Evolutionary conservation across 1,140 invertebrate species (phyloP).

Genomic region (Brachionus rubens): DNA sequence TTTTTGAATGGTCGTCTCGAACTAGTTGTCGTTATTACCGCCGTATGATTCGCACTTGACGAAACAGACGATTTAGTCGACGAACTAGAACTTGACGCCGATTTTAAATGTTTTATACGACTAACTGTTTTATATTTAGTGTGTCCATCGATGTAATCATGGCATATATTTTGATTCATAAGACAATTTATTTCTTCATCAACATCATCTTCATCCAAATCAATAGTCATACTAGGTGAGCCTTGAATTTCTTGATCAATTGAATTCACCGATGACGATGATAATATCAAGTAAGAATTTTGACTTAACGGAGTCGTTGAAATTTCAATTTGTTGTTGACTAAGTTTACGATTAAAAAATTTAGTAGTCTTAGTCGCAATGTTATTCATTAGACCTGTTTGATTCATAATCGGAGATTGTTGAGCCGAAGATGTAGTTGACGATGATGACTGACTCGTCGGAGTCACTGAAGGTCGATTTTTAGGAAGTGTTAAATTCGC

Average conservation of each 20-base stretch:
- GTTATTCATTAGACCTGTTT: not conserved
- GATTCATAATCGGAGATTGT: slow-evolving; percentile 22
- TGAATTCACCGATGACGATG: slow-evolving; percentile 17
- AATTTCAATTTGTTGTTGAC: not conserved
- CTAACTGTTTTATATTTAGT: not conserved
- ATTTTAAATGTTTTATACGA: slow-evolving; percentile 5
- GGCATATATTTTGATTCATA: not conserved
- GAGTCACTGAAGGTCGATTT: not conserved
- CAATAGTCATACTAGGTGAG: slow-evolving; percentile 18
- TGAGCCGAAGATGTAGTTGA: slow-evolving; percentile 4
- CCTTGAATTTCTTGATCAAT: slow-evolving; percentile 5
- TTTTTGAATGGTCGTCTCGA: slow-evolving; percentile 24
- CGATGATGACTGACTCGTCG: not conserved
- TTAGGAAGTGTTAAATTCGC: slow-evolving; percentile 3
- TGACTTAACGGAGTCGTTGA: slow-evolving; percentile 2
- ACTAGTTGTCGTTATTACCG: not conserved
- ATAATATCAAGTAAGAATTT: slow-evolving; percentile 22
- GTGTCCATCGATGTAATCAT: not conserved
- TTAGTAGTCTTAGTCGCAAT: slow-evolving; percentile 8
- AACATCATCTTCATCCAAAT: not conserved
- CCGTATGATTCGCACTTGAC: not conserved
- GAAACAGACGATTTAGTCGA: slow-evolving; percentile 17
- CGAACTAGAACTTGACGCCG: not conserved
- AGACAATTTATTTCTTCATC: slow-evolving; percentile 6
- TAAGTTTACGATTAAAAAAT: slow-evolving; percentile 20